A percentile compares a stretch with the other conserved stretches of the same genome.
Evolutionary conservation across 2,888 invertebrate species (phyloP).

Genomic region (Thalpophila matura): DNA sequence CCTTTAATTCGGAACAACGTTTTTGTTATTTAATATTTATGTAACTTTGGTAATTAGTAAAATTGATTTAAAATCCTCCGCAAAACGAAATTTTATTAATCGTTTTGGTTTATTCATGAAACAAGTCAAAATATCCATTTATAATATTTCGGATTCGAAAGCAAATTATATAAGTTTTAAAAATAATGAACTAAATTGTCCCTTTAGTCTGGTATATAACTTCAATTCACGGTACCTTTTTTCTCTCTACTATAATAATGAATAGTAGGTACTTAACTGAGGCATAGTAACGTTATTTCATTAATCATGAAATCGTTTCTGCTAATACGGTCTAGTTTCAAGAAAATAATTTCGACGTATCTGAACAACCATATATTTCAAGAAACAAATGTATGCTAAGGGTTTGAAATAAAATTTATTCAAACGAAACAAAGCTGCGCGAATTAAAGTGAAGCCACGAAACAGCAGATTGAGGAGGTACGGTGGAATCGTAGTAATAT

Average conservation of each 20-base stretch:
- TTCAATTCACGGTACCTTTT: constrained; percentile 20
- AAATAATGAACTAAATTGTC: constrained; percentile 59
- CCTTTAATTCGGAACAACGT: constrained; percentile 54
- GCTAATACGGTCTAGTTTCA: constrained; percentile 25
- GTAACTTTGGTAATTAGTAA: constrained; percentile 72
- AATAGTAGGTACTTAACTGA: constrained; percentile 18
- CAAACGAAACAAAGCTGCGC: constrained; percentile 80
- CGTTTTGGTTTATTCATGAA: constrained; percentile 58
- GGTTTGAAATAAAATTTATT: constrained; percentile 78
- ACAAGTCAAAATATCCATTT: constrained; percentile 64
- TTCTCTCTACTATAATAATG: too few species aligned
- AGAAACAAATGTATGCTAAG: constrained; percentile 69
- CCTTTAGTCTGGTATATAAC: constrained; percentile 21
- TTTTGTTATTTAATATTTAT: constrained; percentile 67
- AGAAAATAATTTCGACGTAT: constrained; percentile 40
- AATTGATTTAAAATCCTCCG: constrained; percentile 61
- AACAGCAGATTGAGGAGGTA: constrained; percentile 84
- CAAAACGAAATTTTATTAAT: constrained; percentile 69
- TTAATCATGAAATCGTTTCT: constrained; percentile 41
- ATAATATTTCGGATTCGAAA: constrained; percentile 56
- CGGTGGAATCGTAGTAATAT: constrained; percentile 82
- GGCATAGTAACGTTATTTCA: constrained; percentile 20
- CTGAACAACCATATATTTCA: constrained; percentile 59
- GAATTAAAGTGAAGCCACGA: constrained; percentile 79
- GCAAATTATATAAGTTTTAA: constrained; percentile 60